Evolutionary conservation across 2,113 vertebrate genomes (phyloP), one percentile per base, ranked within the genome.

Genomic region (Microtus montanus): DNA sequence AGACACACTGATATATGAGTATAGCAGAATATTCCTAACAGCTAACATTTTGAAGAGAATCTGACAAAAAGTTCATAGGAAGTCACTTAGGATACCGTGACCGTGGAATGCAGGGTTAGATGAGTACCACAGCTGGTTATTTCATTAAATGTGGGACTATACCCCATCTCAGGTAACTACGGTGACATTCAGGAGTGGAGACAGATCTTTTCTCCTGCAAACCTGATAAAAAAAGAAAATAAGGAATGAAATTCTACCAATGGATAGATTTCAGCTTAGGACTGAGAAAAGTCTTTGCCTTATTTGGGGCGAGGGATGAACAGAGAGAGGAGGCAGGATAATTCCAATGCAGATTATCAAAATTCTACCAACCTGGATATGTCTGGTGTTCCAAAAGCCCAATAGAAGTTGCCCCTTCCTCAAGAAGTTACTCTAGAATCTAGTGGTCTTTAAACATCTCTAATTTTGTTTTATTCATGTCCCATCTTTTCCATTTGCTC

Each of bases 21-120:
- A 77, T 30, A 47, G 26, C 7, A 77, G 41, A 77, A 44, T 77
- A 47, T 17, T 2, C 13, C 41, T 47, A 47, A 52, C 35, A 14
- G 26, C 44, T 49, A 75, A 54, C 9, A 26, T 63, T 90, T 92
- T 85, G 90, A 79, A 88, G 24, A 95, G 71, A 95, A 52, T 52
- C 24, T 68, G 38, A 87, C 24, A 79, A 61, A 10, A 83, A 38
- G 1, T 58, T 87, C 49, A n/a, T 47, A 63, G 26, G 66, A 89
- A 70, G 63, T 33, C 33, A 89, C 38, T 75, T 63, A 84, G 33
- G 28, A 49, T 75, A 22, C 74, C 47, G 83, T 9, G 12, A 26
- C 3, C 52, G 14, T 78, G 52, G 33, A 85, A 77, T 12, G 87
- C n/a, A 33, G 35, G n/a, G 38, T 47, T 61, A 38, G 41, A 19